Percentiles rank a stretch among this genome's conserved stretches.
Evolutionary conservation across 2,113 vertebrate species (phyloP).

Genomic region (Microcebus tavaratra): DNA sequence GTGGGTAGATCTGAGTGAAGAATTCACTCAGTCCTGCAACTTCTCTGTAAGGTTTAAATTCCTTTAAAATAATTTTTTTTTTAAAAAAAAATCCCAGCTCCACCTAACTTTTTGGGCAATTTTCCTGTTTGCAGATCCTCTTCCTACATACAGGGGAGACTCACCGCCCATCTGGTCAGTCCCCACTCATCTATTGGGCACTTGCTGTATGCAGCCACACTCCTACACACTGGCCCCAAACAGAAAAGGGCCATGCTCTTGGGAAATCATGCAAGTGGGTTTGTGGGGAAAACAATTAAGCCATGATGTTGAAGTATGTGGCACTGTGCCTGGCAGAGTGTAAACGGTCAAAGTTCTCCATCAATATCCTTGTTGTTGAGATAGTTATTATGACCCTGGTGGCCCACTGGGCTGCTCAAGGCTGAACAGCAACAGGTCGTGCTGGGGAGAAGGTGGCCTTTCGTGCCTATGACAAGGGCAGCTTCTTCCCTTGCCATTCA

Average conservation of each 20-base stretch:
- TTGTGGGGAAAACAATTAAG: background rate
- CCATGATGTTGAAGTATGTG: background rate
- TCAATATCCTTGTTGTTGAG: rapidly evolving
- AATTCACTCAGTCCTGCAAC: background rate
- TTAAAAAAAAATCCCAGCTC: no score
- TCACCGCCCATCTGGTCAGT: rapidly evolving
- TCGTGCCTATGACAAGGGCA: background rate
- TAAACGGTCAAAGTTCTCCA: rapidly evolving
- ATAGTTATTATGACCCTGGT: rapidly evolving
- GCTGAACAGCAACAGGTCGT: background rate
- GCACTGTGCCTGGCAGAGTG: rapidly evolving
- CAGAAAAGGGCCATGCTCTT: background rate
- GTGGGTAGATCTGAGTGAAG: background rate
- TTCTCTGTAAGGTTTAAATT: background rate
- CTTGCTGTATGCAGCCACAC: rapidly evolving
- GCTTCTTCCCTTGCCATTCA: background rate
- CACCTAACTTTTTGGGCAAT: background rate
- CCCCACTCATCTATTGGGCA: rapidly evolving
- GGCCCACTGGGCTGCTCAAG: rapidly evolving
- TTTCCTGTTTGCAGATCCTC: background rate
- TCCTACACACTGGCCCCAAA: no score
- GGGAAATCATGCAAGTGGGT: rapidly evolving
- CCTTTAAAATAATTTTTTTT: background rate
- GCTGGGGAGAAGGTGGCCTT: background rate
- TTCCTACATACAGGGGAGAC: rapidly evolving